phyloP scores from a whole-genome alignment of 2,797 vertebrate genomes.

The Eremophila alpestris region DNA sequence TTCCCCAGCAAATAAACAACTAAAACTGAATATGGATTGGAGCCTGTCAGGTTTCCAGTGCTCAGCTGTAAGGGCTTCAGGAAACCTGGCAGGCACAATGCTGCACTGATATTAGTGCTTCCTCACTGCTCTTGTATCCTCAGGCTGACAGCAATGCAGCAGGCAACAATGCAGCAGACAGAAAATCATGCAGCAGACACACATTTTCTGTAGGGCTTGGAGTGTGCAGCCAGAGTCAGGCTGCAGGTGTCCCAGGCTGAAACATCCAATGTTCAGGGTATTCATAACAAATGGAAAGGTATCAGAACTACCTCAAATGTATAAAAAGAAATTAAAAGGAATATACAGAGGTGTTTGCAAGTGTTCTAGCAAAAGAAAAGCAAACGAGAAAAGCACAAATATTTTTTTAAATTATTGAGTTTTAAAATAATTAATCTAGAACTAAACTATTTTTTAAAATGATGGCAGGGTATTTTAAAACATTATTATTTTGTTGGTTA shows the following conservation, averaged over 20 bases:
- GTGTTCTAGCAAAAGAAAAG: background rate
- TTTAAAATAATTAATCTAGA: background rate
- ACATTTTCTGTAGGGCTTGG: background rate
- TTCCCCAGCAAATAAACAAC: background rate
- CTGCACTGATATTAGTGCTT: background rate
- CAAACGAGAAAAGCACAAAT: background rate
- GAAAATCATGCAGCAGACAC: background rate
- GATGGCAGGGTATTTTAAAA: background rate
- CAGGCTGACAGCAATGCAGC: background rate
- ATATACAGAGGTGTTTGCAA: background rate
- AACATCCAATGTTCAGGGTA: background rate
- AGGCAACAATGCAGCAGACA: background rate
- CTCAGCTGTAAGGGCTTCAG: background rate
- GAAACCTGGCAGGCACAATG: background rate
- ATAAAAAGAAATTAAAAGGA: background rate
- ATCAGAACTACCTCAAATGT: background rate
- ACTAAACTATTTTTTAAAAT: background rate
- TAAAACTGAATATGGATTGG: background rate
- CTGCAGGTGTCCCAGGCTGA: background rate
- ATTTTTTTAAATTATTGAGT: background rate
- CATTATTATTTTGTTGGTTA: background rate
- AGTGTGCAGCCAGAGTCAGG: accelerated
- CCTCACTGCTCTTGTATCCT: background rate
- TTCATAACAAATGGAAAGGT: background rate
- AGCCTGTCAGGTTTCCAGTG: background rate